Percentiles rank a stretch among this genome's conserved stretches.
Evolutionary conservation across 2,113 vertebrate genomes (phyloP).

Genomic region (Proteles cristata): DNA sequence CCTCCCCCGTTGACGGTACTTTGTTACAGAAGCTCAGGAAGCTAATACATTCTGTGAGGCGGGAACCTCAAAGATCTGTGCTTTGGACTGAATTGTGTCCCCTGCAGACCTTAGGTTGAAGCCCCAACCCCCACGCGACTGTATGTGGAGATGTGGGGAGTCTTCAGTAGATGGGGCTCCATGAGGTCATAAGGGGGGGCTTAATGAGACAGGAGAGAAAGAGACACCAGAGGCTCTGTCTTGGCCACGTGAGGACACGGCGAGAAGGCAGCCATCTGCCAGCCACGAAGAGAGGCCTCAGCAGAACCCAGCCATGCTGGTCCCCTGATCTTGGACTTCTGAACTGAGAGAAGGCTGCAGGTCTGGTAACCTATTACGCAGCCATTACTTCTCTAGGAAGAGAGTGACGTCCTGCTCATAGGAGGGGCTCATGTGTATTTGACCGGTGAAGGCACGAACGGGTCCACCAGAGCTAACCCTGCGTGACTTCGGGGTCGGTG

Average conservation of each 20-base stretch:
- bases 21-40: background rate
- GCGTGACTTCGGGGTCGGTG: rapidly evolving
- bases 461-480: rapidly evolving
- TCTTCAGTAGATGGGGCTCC: background rate
- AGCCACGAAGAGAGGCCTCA: background rate
- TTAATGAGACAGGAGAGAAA: background rate
- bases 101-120: rapidly evolving
- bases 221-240: background rate
- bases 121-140: rapidly evolving
- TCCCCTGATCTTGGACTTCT: background rate
- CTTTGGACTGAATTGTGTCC: background rate
- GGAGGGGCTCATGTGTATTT: background rate
- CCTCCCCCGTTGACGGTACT: rapidly evolving
- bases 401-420: rapidly evolving
- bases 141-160: background rate
- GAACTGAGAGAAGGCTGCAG: rapidly evolving
- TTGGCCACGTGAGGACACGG: rapidly evolving
- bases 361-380: rapidly evolving
- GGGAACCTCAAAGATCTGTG: background rate
- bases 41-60: rapidly evolving
- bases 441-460: rapidly evolving
- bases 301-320: rapidly evolving
- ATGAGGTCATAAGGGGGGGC: too few species aligned
- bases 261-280: rapidly evolving
- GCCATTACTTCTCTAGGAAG: background rate